Conservation (phyloP, 2,113 vertebrate genomes). For the Ameiurus melas region DNA sequence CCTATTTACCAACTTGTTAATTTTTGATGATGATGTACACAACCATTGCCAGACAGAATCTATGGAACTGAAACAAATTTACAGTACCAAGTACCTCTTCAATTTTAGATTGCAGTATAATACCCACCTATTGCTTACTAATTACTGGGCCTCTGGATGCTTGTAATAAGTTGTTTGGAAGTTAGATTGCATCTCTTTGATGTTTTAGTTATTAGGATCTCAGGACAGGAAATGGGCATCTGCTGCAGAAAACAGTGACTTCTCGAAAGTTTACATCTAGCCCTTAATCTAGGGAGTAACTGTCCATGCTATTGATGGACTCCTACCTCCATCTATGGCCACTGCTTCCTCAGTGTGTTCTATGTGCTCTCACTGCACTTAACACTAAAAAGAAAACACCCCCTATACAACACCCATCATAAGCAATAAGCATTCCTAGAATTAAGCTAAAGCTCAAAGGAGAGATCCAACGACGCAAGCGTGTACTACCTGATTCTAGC, state of each 20-base stretch:
- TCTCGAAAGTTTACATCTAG: constrained; percentile 19
- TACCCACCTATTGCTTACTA: not conserved
- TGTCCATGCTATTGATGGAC: not conserved
- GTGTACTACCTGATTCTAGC: constrained; percentile 36
- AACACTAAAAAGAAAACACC: constrained; percentile 27
- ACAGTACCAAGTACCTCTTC: constrained; percentile 1
- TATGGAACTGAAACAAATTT: not conserved
- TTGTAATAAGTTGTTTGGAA: constrained; percentile 1
- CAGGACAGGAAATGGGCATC: constrained; percentile 16
- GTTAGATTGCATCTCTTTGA: not conserved
- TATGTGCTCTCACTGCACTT: constrained; percentile 20
- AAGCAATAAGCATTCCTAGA: constrained; percentile 49
- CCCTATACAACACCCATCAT: constrained; percentile 24
- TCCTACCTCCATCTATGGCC: constrained; percentile 28
- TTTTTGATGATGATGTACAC: not conserved
- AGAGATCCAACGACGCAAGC: constrained; percentile 43
- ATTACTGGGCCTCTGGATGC: constrained; percentile 25
- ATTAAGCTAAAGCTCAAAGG: constrained; percentile 27
- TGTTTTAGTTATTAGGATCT: constrained; percentile 37
- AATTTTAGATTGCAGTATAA: not conserved
- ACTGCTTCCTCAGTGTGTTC: constrained; percentile 31
- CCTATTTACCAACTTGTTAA: not conserved
- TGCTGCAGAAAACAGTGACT: not conserved
- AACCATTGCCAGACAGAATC: constrained; percentile 24
- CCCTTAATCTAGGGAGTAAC: constrained; percentile 15